Conservation (phyloP, 2,888 invertebrate genomes). For the Parapristionchus giblindavisi region DNA sequence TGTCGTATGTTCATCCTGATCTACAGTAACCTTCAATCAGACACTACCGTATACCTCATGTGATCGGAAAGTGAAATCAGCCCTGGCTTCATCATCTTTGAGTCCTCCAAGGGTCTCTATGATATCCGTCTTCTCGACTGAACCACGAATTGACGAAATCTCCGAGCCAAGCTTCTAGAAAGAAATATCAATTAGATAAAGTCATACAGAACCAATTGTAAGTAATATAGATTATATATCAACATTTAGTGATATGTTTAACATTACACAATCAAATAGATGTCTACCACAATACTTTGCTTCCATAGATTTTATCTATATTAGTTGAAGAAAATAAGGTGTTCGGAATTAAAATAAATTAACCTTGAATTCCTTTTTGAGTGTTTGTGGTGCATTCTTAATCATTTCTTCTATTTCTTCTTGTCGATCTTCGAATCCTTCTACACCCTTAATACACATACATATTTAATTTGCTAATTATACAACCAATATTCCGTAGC, state of each 20-base stretch:
- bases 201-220: no score
- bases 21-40: no score
- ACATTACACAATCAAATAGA: no score
- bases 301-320: neutral
- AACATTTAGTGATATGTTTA: no score
- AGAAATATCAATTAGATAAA: neutral
- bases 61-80: constrained; percentile 61
- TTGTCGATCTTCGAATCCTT: constrained; percentile 55
- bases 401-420: constrained; percentile 55
- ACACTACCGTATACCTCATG: no score
- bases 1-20: no score
- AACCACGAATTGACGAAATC: constrained; percentile 7
- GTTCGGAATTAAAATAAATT: neutral
- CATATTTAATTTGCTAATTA: neutral
- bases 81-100: constrained; percentile 49
- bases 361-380: constrained; percentile 56
- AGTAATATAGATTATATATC: no score
- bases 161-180: constrained; percentile 27
- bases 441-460: constrained; percentile 46
- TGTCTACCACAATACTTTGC: no score
- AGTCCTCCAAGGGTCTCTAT: constrained; percentile 51
- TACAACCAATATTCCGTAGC: neutral
- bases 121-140: constrained; percentile 45
- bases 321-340: neutral
- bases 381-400: constrained; percentile 49